phyloP scores from a whole-genome alignment of 1,140 invertebrate genomes.

The Aethina tumida region DNA sequence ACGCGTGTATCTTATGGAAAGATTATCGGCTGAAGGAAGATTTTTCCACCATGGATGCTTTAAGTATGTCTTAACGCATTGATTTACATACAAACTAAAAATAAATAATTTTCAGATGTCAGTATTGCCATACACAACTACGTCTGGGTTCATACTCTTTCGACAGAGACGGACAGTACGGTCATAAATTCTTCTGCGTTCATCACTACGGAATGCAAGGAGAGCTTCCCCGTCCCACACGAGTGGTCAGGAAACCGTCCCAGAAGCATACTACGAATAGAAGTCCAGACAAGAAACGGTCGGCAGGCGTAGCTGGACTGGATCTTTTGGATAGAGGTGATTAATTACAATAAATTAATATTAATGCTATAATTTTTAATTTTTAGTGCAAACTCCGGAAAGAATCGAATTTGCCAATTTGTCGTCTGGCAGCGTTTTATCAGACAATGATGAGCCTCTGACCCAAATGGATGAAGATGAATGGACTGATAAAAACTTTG shows the following conservation, averaged over 20 bases:
- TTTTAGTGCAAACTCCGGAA: constrained; percentile 59
- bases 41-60: constrained; percentile 83
- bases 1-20: constrained; percentile 81
- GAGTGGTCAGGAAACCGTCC: constrained; percentile 23
- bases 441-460: constrained; percentile 60
- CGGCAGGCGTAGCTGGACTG: constrained; percentile 42
- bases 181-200: constrained; percentile 68
- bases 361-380: constrained; percentile 7
- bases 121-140: constrained; percentile 60
- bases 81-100: not conserved
- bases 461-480: constrained; percentile 86
- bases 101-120: constrained; percentile 41
- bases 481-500: constrained; percentile 86
- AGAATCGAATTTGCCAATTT: constrained; percentile 70
- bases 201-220: constrained; percentile 64
- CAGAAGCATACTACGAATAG: constrained; percentile 9
- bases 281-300: constrained; percentile 30
- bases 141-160: constrained; percentile 66
- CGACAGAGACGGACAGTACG: constrained; percentile 62
- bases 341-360: constrained; percentile 1
- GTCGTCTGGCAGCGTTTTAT: constrained; percentile 47
- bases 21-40: constrained; percentile 72
- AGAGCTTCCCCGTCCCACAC: constrained; percentile 24
- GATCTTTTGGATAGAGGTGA: constrained; percentile 50
- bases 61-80: constrained; percentile 38